Evolutionary conservation across 2,113 vertebrate species (phyloP).

Genomic region (Nycticorax nycticorax): DNA sequence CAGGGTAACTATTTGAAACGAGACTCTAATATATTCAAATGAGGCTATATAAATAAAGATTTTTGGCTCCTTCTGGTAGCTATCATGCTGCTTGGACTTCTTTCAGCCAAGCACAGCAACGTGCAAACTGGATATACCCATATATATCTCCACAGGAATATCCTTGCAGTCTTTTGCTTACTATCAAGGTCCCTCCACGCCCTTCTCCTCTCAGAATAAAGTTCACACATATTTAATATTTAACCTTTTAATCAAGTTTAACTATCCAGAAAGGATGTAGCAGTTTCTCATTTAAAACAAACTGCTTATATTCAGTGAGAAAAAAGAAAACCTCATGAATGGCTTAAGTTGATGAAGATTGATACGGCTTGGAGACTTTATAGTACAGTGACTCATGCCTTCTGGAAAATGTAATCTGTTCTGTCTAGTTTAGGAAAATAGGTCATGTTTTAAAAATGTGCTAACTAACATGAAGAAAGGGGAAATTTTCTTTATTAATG

Average conservation of each 20-base stretch:
- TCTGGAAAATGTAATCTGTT: conserved; percentile 66
- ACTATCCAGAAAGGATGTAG: conserved; percentile 30
- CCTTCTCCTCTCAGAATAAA: conserved; percentile 19
- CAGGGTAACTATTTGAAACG: background rate
- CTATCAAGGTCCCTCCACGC: conserved; percentile 23
- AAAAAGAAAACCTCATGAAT: conserved; percentile 59
- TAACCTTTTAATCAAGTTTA: conserved; percentile 43
- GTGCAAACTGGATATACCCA: background rate
- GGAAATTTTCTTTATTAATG: conserved; percentile 49
- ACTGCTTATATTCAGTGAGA: conserved; percentile 59
- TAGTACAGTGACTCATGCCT: conserved; percentile 62
- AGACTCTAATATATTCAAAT: background rate
- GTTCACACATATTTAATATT: conserved; percentile 46
- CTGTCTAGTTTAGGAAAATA: conserved; percentile 63
- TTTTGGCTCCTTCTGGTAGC: background rate
- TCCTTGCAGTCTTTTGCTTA: background rate
- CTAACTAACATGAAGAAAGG: conserved; percentile 54
- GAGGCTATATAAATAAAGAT: conserved; percentile 4
- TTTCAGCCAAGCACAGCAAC: background rate
- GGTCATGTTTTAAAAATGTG: conserved; percentile 62
- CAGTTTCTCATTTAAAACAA: conserved; percentile 47
- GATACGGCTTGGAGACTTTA: conserved; percentile 62
- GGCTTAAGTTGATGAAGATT: conserved; percentile 63
- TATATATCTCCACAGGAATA: background rate
- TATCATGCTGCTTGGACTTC: background rate